Base-by-base conservation (phyloP, 2,113 vertebrate species). In the Rostratula benghalensis region DNA sequence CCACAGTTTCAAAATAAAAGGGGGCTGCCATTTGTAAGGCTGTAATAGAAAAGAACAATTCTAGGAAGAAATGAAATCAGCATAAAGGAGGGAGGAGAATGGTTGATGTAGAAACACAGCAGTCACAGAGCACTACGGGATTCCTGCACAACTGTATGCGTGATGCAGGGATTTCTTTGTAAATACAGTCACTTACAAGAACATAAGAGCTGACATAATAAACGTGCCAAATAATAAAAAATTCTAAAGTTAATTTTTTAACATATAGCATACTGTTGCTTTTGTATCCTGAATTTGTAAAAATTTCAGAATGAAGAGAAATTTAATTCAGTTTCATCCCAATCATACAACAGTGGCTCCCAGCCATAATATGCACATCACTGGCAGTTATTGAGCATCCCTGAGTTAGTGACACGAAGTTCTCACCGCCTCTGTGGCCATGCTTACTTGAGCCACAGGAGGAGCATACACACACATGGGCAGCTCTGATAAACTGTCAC, bases 241-340 rank as follows among this genome's bases (percentile, higher is more conserved):
- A 51, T 0, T 21, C 10, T 1, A 1, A 73, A 85, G 11, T 15
- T 57, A 10, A 2, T 30, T 60, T 78, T 81, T 92, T 78, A 37
- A 63, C 16, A 28, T 11, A 9, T 0, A 18, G 3, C 19, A 14
- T 53, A 79, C 25, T 0, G 0, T 13, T 87, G 35, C 6, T 41
- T 73, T 63, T 61, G 2, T 39, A 63, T 16, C 22, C 23, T 51
- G 9, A 6, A 35, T n/a, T 28, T 68, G 57, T 45, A 31, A 71
- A 90, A 28, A 8, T 81, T 86, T 82, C 56, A 71, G 24, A 81
- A 54, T 0, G 2, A 85, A 63, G n/a, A 67, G 60, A 67, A 70
- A 37, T 3, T 57, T 7, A 19, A 8, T 53, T 64, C 9, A 16
- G 17, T 46, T 86, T 68, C 89, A 77, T 6, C 17, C 28, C 27